Conservation (phyloP, 2,113 vertebrate species). For the Hippolais icterina region DNA sequence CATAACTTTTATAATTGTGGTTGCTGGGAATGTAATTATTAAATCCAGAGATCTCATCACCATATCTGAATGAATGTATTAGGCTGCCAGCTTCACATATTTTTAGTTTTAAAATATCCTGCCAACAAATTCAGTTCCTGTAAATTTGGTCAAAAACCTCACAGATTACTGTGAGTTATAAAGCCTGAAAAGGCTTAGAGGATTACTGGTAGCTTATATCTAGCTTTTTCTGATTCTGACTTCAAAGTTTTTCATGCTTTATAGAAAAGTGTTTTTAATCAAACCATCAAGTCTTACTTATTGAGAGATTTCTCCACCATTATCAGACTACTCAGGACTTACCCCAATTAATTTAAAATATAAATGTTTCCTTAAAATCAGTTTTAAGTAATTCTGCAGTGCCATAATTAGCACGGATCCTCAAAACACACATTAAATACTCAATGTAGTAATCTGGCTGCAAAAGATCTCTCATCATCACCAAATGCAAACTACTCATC, state of each 20-base stretch:
- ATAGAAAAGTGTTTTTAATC: not conserved
- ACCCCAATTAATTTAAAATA: not conserved
- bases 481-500: not conserved
- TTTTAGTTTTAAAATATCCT: slow-evolving; percentile 8
- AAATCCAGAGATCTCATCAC: slow-evolving; percentile 50
- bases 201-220: slow-evolving; percentile 15
- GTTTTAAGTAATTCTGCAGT: not conserved
- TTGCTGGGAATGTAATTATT: slow-evolving; percentile 39
- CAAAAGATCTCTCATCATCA: not conserved
- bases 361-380: not conserved
- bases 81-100: not conserved
- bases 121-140: not conserved
- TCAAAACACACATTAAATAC: not conserved
- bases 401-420: not conserved
- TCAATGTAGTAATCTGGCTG: not conserved
- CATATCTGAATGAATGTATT: slow-evolving; percentile 6
- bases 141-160: slow-evolving; percentile 34
- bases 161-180: not conserved
- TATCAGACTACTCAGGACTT: not conserved
- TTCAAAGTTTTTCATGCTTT: not conserved
- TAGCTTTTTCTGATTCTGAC: slow-evolving; percentile 10
- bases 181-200: not conserved
- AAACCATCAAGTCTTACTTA: not conserved
- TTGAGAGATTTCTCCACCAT: not conserved
- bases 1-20: slow-evolving; percentile 45